A percentile compares a stretch with the other conserved stretches of the same genome.
phyloP scores from a whole-genome alignment of 2,888 invertebrate species.

The Pseudococcus jackbeardsleyi region DNA sequence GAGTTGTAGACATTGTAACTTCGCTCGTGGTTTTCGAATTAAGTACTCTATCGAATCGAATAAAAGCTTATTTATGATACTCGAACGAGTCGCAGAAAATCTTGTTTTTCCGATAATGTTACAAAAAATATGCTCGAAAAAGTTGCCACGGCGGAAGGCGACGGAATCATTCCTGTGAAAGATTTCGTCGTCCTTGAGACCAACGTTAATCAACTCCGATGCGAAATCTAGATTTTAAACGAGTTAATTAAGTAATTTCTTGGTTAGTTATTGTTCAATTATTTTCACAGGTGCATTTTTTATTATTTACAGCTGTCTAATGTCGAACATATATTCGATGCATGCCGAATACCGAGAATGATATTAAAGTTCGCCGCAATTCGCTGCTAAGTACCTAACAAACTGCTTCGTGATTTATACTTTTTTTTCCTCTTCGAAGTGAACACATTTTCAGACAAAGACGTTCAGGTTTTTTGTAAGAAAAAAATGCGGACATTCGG shows the following conservation, averaged over 20 bases:
- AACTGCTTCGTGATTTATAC: background rate
- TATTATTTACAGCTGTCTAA: background rate
- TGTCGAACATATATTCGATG: background rate
- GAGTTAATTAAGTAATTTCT: slow-evolving; percentile 24
- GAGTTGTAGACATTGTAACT: background rate
- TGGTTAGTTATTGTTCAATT: slow-evolving; percentile 22
- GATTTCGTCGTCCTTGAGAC: slow-evolving; percentile 16
- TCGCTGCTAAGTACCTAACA: background rate
- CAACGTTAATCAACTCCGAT: background rate
- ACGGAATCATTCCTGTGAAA: background rate
- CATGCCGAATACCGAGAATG: background rate
- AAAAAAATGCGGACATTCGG: slow-evolving; percentile 10
- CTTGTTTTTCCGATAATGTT: background rate
- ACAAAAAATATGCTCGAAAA: background rate
- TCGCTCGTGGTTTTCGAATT: background rate
- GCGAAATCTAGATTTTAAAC: slow-evolving; percentile 17
- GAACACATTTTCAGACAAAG: too few species aligned
- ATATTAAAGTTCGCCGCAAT: background rate
- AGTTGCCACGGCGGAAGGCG: background rate
- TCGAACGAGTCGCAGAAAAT: background rate
- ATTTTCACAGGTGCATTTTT: background rate
- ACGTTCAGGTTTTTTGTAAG: too few species aligned
- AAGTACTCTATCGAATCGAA: background rate
- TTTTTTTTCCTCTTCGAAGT: background rate
- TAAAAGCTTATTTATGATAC: background rate